These are phyloP conservation scores for Trichomycterus rosablanca DNA, from an alignment of 2,113 vertebrate species.

Conservation along the genomic window DNA sequence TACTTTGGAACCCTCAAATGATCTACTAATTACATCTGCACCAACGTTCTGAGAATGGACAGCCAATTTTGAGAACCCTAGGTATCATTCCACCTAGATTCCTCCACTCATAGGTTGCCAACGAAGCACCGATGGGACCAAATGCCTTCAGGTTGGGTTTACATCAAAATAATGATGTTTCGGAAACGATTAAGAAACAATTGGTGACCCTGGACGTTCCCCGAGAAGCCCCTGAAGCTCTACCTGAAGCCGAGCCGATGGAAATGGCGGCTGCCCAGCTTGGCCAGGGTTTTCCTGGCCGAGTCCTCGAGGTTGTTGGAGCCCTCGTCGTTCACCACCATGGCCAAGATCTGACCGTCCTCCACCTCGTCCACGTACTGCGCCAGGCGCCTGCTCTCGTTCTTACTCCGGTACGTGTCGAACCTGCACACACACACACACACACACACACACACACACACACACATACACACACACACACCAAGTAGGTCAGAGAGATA, in stretches of 20 bases:
- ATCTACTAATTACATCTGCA: no score
- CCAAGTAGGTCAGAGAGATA: slow-evolving; percentile 32
- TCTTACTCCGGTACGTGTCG: slow-evolving; percentile 86
- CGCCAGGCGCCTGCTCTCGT: slow-evolving; percentile 83
- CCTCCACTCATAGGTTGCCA: no score
- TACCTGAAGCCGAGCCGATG: slow-evolving; percentile 88
- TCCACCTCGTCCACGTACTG: slow-evolving; percentile 74
- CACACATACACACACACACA: no score
- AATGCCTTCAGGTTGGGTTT: no score
- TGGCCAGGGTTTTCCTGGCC: slow-evolving; percentile 80
- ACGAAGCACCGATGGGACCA: no score
- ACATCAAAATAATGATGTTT: no score
- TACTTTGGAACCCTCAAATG: no score
- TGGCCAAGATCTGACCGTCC: slow-evolving; percentile 75
- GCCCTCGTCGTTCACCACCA: slow-evolving; percentile 93
- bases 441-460: slow-evolving; percentile 1
- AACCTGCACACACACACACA: slow-evolving; percentile 68
- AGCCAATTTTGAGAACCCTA: no score
- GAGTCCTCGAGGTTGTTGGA: slow-evolving; percentile 87
- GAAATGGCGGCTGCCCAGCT: slow-evolving; percentile 86
- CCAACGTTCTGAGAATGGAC: no score
- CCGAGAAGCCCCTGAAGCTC: background rate
- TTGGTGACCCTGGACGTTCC: no score
- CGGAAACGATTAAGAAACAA: no score
- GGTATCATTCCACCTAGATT: no score